phyloP scores from a whole-genome alignment of 2,797 vertebrate species.

The Parauchenoglanis punctatus region DNA sequence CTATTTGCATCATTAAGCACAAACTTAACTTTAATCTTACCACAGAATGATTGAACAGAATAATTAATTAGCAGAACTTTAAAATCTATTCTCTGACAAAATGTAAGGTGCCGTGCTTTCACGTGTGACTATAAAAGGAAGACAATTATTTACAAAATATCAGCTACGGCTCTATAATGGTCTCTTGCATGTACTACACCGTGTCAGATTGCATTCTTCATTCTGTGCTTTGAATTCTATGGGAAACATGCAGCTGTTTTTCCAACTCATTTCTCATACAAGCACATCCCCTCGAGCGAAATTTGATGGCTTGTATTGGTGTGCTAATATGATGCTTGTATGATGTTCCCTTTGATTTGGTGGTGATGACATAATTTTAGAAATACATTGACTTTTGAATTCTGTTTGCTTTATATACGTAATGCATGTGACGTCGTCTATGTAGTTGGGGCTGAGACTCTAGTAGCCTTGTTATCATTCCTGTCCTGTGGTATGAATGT shows the following conservation, averaged over 20 bases:
- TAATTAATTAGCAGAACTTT: background rate
- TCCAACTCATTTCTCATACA: background rate
- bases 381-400: background rate
- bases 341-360: background rate
- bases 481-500: constrained; percentile 21
- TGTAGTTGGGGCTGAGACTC: background rate
- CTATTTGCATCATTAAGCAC: background rate
- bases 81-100: background rate
- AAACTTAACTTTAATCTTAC: background rate
- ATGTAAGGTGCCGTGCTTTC: background rate
- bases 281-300: background rate
- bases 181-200: background rate
- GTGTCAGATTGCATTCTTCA: background rate
- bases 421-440: background rate
- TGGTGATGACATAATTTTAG: constrained; percentile 5
- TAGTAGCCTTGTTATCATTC: constrained; percentile 31
- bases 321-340: background rate
- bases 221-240: background rate
- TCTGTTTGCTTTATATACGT: background rate
- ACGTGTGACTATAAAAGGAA: background rate
- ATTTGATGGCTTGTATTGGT: background rate
- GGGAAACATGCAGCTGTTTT: background rate
- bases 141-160: background rate
- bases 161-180: too few relatives aligned
- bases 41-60: background rate